Percentiles rank a stretch among this genome's conserved stretches.
These are phyloP conservation scores for Latheticus oryzae DNA, from an alignment of 2,888 invertebrate genomes.

Conservation along the genomic window DNA sequence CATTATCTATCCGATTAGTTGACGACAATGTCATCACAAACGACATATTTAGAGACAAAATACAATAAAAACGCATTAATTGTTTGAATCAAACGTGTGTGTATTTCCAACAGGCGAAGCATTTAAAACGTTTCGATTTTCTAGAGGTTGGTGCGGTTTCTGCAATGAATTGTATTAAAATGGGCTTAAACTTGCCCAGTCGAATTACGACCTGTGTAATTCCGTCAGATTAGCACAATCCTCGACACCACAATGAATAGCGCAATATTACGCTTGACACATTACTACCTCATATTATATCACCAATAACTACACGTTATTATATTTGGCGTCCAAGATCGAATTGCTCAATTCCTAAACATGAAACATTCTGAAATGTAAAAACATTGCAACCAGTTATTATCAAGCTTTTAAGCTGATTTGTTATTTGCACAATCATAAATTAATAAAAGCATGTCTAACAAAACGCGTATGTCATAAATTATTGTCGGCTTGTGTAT, in stretches of 20 bases:
- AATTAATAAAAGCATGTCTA: slow-evolving; percentile 20
- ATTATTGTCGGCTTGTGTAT: slow-evolving; percentile 2
- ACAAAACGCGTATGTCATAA: slow-evolving; percentile 19
- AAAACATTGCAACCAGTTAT: slow-evolving; percentile 3
- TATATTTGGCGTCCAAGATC: slow-evolving; percentile 9
- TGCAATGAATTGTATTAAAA: slow-evolving; percentile 63
- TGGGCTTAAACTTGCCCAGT: slow-evolving; percentile 59
- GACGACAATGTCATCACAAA: slow-evolving; percentile 23
- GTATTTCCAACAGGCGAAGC: slow-evolving; percentile 2
- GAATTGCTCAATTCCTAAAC: background rate
- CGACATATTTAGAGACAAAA: slow-evolving; percentile 23
- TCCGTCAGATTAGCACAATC: slow-evolving; percentile 66
- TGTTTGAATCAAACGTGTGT: slow-evolving; percentile 9
- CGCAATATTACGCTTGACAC: slow-evolving; percentile 64
- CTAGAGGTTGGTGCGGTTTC: slow-evolving; percentile 55
- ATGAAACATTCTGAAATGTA: background rate
- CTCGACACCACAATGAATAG: slow-evolving; percentile 63
- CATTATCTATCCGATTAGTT: slow-evolving; percentile 31
- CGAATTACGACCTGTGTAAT: slow-evolving; percentile 65
- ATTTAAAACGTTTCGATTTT: too few species aligned
- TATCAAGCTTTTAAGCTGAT: slow-evolving; percentile 14
- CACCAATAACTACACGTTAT: slow-evolving; percentile 24
- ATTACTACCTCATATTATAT: slow-evolving; percentile 64
- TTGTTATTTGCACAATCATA: slow-evolving; percentile 8
- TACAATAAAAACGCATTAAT: slow-evolving; percentile 9